Conservation (phyloP, 2,888 invertebrate genomes). For the Malachius bipustulatus region DNA sequence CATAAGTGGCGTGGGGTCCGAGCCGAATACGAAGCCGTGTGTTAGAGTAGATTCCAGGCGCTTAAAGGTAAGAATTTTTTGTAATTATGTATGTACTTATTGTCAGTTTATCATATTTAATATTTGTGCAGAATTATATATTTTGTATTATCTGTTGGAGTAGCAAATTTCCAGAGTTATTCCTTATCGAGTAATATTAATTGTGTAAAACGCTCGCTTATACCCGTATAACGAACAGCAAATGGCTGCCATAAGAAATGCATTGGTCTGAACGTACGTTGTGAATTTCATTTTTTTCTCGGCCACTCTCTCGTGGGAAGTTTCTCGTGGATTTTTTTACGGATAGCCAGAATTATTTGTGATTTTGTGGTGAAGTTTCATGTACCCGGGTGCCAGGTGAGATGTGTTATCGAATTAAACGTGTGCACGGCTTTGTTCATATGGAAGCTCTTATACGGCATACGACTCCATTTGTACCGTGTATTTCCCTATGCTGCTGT, state of each 20-base stretch:
- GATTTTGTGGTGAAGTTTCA: slow-evolving; percentile 28
- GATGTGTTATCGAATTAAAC: slow-evolving; percentile 21
- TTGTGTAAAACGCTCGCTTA: slow-evolving; percentile 31
- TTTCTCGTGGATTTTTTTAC: slow-evolving; percentile 28
- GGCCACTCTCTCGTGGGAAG: background rate
- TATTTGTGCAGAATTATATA: slow-evolving; percentile 28
- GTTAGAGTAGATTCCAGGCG: slow-evolving; percentile 44
- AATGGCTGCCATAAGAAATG: slow-evolving; percentile 45
- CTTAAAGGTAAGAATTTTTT: slow-evolving; percentile 48
- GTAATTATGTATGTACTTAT: slow-evolving; percentile 40
- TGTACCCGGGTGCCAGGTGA: slow-evolving; percentile 7
- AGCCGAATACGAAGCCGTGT: slow-evolving; percentile 47
- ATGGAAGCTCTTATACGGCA: slow-evolving; percentile 35
- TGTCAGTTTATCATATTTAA: slow-evolving; percentile 40
- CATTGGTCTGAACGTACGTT: slow-evolving; percentile 31
- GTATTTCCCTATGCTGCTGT: slow-evolving; percentile 32
- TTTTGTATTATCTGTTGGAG: slow-evolving; percentile 26
- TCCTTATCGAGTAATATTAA: slow-evolving; percentile 26
- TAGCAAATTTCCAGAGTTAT: slow-evolving; percentile 20
- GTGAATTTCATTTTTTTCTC: background rate
- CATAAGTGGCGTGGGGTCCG: slow-evolving; percentile 52
- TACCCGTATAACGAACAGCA: slow-evolving; percentile 39
- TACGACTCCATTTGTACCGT: slow-evolving; percentile 40
- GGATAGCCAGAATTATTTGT: slow-evolving; percentile 23
- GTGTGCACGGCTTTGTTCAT: slow-evolving; percentile 36